Evolutionary conservation across 2,888 invertebrate species (phyloP), one percentile per base, ranked within the genome.

Genomic region (Aporophyla nigra): DNA sequence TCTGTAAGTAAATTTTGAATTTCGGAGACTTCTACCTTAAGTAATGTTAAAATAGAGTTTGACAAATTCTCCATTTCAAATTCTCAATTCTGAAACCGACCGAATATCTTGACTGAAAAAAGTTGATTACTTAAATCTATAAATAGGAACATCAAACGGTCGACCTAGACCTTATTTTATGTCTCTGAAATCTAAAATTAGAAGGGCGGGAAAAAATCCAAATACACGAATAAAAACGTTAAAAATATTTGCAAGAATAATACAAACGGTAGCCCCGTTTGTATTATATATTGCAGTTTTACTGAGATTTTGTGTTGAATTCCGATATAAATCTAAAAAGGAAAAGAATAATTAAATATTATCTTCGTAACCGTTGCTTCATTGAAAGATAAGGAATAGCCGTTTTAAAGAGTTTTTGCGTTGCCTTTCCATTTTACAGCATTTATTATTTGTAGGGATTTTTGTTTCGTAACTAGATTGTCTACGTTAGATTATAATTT

Each of bases 301-400:
- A 67, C 2, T 56, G 58, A 59, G 58, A 65, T 56, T 65, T 66
- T 72, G 59, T 74, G 76, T 76, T 83, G 67, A 59, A 71, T 75
- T 71, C 58, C 19, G 81, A 78, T 77, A 68, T 67, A 51, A 56
- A 84, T 77, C 84, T 84, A 6, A 62, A 63, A 61, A 75, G 72
- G 67, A 81, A 83, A 84, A 77, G 53, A 68, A 77, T 77, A 77
- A 84, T 84, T 81, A 77, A 75, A 77, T 63, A 65, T 76, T 84
- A 76, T 81, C 69, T 74, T 46, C 27, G 46, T 61, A 68, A 72
- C 58, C 27, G 71, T 67, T 70, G 43, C 43, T 73, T 83, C 71
- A 71, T 77, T 74, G 53, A 74, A 73, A 62, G 73, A 76, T 83
- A 80, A 80, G 71, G n/a, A 65, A 82, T 82, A 16, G 40, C 53